Evolutionary conservation across 2,888 invertebrate species (phyloP), one percentile per base, ranked within the genome.

Genomic region (Lissocephala sabroskyi): DNA sequence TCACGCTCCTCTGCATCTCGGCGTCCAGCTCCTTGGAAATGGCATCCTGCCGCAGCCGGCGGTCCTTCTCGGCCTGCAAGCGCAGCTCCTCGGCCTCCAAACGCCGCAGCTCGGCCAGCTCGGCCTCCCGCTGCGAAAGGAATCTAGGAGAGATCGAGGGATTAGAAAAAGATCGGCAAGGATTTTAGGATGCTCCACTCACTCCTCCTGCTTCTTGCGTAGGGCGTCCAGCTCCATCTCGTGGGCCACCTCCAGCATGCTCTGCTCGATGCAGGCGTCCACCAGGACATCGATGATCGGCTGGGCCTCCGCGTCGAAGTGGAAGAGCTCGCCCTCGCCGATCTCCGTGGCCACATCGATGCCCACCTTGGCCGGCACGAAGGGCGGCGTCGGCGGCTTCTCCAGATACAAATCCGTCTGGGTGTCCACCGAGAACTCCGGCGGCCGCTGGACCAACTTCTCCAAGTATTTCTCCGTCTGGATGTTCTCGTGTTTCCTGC

Each of bases 401-500:
- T 96, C 94, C 55, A 92, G 85, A 86, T 93, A 93, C 67, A 93
- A 88, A 84, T 97, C 96, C 17, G 97, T 96, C 85, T 95, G 95
- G 45, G 93, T 92, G 66, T 91, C 91, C 43, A 89, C 90, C 74
- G 94, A 92, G 56, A 88, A 87, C 80, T 93, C 93, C 13, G 88
- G 89, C 40, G 93, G 93, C 70, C 90, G 90, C 64, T 91, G 91
- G 78, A 89, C 90, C 42, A 93, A 88, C 87, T 97, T 96, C 84
- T 96, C 96, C 48, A 97, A 88, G 81, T 92, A 96, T 71, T 90
- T 87, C 61, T 97, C 96, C 1, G 97, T 97, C 87, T 97, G 97
- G 36, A 96, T 89, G 56, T 91, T 91, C 71, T 92, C 94, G 86
- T 96, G 95, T 44, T 90, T 89, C 56, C 96, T 88, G 17, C 95